Conservation (phyloP, 2,797 vertebrate species). For the Notolepis coatsorum region DNA sequence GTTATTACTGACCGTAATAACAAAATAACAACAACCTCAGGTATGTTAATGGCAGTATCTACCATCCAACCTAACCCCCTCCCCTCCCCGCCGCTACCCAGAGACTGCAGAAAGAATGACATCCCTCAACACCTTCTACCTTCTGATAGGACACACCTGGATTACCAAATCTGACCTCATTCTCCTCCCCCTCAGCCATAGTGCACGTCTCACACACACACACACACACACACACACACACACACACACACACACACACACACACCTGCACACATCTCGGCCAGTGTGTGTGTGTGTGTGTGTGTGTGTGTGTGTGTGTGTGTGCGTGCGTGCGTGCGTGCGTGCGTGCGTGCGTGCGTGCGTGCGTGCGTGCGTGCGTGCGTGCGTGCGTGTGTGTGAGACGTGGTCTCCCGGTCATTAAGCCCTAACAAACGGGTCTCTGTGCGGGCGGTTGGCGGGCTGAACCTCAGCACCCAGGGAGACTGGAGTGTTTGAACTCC, state of each 20-base stretch:
- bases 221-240: constrained; percentile 12
- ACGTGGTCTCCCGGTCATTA: constrained; percentile 60
- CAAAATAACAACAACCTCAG: neutral
- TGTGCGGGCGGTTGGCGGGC: constrained; percentile 45
- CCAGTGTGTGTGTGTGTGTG: constrained; percentile 8
- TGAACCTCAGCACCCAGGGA: constrained; percentile 35
- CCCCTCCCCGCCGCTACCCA: constrained; percentile 20
- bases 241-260: constrained; percentile 38
- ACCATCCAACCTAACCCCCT: too few species aligned
- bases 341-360: constrained; percentile 16
- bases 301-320: neutral
- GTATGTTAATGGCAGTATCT: too few species aligned
- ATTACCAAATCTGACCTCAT: constrained; percentile 44
- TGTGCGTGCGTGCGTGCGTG: too few species aligned
- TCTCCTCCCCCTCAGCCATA: constrained; percentile 19
- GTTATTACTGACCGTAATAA: too few species aligned
- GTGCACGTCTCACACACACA: neutral
- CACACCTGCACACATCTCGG: constrained; percentile 21
- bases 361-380: neutral
- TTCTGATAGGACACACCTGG: constrained; percentile 27
- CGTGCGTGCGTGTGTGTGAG: neutral
- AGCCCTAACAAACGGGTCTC: constrained; percentile 59
- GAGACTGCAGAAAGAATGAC: constrained; percentile 19
- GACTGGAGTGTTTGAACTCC: constrained; percentile 50
- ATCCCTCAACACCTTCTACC: constrained; percentile 38